phyloP scores from a whole-genome alignment of 1,140 invertebrate genomes.

The Zaprionus davidi region DNA sequence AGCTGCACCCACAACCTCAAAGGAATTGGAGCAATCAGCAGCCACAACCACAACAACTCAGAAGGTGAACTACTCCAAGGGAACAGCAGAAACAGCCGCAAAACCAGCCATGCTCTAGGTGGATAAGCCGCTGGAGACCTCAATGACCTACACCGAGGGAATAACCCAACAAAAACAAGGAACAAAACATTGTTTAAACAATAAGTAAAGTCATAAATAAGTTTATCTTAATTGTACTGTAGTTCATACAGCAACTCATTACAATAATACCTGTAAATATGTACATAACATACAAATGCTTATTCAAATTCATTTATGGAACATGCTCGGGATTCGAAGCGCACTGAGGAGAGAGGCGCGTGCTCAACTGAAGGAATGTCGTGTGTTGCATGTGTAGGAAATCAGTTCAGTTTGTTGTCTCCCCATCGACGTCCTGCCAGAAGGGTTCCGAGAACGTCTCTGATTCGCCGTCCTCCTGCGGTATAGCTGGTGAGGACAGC shows the following conservation, averaged over 20 bases:
- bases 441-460: constrained; percentile 67
- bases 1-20: constrained; percentile 13
- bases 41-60: not conserved
- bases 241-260: not conserved
- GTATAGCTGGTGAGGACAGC: constrained; percentile 54
- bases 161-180: constrained; percentile 4
- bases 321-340: not conserved
- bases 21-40: not conserved
- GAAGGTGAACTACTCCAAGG: constrained; percentile 13
- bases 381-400: not conserved
- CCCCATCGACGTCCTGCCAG: constrained; percentile 70
- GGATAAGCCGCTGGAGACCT: too few relatives aligned
- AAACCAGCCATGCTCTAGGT: too few relatives aligned
- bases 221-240: not conserved
- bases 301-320: constrained; percentile 9
- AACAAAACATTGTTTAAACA: constrained; percentile 19
- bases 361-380: not conserved
- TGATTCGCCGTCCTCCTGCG: constrained; percentile 52
- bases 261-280: not conserved
- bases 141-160: not conserved
- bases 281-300: constrained; percentile 7
- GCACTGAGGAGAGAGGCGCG: not conserved
- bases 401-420: constrained; percentile 55
- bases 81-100: too few relatives aligned
- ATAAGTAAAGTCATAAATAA: not conserved